A percentile compares a stretch with the other conserved stretches of the same genome.
Evolutionary conservation across 2,888 invertebrate genomes (phyloP).

Genomic region (Calameuta pallipes): DNA sequence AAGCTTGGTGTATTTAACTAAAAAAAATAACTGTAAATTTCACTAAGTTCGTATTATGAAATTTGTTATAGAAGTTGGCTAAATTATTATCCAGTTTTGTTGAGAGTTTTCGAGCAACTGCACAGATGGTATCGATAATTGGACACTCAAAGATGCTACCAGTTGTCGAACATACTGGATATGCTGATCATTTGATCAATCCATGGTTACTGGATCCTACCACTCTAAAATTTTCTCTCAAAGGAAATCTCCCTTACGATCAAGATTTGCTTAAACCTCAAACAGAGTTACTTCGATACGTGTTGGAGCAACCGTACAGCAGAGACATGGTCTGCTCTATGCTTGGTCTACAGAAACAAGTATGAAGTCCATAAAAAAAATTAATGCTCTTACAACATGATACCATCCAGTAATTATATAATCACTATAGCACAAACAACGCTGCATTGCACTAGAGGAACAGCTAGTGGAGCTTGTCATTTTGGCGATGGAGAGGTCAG

Average conservation of each 20-base stretch:
- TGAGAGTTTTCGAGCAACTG: slow-evolving; percentile 91
- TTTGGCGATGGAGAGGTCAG: slow-evolving; percentile 91
- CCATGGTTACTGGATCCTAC: slow-evolving; percentile 93
- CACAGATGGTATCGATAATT: slow-evolving; percentile 95
- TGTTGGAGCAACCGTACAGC: slow-evolving; percentile 94
- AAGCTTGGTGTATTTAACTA: background rate
- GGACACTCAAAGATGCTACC: slow-evolving; percentile 92
- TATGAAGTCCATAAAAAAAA: slow-evolving; percentile 46
- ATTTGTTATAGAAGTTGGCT: slow-evolving; percentile 79
- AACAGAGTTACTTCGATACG: slow-evolving; percentile 86
- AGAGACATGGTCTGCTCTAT: slow-evolving; percentile 96
- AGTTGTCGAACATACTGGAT: slow-evolving; percentile 92
- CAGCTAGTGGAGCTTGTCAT: slow-evolving; percentile 92
- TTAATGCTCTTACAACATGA: slow-evolving; percentile 1
- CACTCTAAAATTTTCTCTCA: slow-evolving; percentile 78
- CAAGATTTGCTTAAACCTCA: slow-evolving; percentile 90
- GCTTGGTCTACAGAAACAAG: slow-evolving; percentile 93
- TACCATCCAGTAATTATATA: background rate
- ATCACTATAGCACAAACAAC: slow-evolving; percentile 76
- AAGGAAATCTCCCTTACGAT: slow-evolving; percentile 87
- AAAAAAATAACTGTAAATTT: background rate
- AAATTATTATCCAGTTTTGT: slow-evolving; percentile 88
- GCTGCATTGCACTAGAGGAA: slow-evolving; percentile 91
- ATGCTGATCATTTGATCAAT: slow-evolving; percentile 89
- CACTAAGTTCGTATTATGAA: background rate